Evolutionary conservation across 2,113 vertebrate genomes (phyloP), one percentile per base, ranked within the genome.

Genomic region (Gadus macrocephalus): DNA sequence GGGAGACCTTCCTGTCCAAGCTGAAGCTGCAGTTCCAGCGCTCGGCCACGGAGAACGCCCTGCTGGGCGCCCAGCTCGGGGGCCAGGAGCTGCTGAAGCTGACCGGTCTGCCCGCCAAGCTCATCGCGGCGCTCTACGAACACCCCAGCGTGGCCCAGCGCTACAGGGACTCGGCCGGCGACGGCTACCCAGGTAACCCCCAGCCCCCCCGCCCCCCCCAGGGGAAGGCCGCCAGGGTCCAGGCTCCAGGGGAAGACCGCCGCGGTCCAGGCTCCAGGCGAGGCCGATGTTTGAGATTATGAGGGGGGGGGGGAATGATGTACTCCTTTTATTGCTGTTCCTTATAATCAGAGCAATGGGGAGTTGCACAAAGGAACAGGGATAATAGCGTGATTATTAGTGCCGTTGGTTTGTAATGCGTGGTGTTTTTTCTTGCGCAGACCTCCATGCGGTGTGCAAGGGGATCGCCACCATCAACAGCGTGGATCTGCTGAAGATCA

Each of bases 391-490:
- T 58, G 4, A n/a, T n/a, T 17, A 16, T 3, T 22, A 11, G 22
- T 61, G 9, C 19, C 1, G 25, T n/a, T 58, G 16, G 7, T 58
- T 17, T 17, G 5, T 58, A 58, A 15, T 42, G 0, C 12, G 35
- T 77, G 0, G 0, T 69, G 68, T 59, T 2, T 20, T 70, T 0
- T 80, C 15, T 71, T 59, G 14, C 2, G 5, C 67, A 99, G 97
- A 98, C 81, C 95, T 99, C 79, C 95, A 97, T 0, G 68, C 67
- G 2, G 94, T 93, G 31, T 93, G 94, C 2, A 94, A 91, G 79
- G 95, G 98, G 85, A 95, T 98, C 38, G 94, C 95, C 0, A 78
- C 92, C 76, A 93, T 98, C 62, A 98, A 98, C 65, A 82, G 90
- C 12, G 78, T 97, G 78, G 93, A 97, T 70, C 91, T 98, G 77